phyloP scores from a whole-genome alignment of 2,888 invertebrate species.

The Drosophila sordidula region DNA sequence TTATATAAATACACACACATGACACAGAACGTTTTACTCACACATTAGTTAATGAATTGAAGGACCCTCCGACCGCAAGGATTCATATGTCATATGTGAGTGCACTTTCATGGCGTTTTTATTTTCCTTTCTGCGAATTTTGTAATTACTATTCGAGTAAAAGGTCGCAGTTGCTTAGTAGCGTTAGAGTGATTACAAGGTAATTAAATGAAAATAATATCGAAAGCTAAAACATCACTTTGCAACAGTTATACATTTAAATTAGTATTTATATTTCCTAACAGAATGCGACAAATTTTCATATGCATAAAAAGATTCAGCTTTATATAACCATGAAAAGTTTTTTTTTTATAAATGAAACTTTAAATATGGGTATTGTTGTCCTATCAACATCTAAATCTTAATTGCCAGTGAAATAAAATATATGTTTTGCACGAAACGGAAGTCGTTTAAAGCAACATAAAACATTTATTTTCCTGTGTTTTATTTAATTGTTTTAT shows the following conservation, averaged over 20 bases:
- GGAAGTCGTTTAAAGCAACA: not conserved
- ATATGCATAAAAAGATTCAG: not conserved
- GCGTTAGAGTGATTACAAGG: no score
- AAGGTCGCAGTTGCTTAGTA: no score
- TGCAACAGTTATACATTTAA: not conserved
- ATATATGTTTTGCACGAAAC: constrained; percentile 3
- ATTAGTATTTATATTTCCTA: no score
- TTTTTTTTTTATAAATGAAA: not conserved
- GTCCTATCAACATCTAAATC: constrained; percentile 9
- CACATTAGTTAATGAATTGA: constrained; percentile 52
- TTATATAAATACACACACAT: constrained; percentile 60
- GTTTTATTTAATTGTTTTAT: constrained; percentile 3
- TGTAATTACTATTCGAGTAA: no score
- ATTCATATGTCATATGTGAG: not conserved
- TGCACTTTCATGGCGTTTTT: not conserved
- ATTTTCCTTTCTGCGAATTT: no score
- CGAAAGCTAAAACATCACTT: no score
- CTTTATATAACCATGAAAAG: not conserved
- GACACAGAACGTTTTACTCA: constrained; percentile 38
- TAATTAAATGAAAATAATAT: no score
- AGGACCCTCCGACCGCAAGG: constrained; percentile 7
- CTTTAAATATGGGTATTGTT: not conserved
- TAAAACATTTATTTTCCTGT: not conserved
- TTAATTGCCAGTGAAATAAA: constrained; percentile 7
- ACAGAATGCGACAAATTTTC: not conserved